Evolutionary conservation across 2,797 vertebrate genomes (phyloP).

Genomic region (Oreortyx pictus): DNA sequence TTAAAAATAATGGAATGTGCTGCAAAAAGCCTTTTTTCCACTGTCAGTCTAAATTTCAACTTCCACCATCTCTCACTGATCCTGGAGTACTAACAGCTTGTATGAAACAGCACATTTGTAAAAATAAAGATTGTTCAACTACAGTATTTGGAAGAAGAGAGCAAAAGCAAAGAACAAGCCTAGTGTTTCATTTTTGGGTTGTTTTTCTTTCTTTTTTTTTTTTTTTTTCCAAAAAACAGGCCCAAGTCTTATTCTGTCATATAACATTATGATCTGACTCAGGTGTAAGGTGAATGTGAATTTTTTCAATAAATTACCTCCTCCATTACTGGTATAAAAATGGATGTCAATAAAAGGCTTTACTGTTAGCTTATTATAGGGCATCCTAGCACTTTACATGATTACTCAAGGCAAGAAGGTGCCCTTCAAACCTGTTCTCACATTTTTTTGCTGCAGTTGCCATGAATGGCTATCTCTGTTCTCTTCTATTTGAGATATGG

Average conservation of each 20-base stretch:
- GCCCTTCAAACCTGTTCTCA: not conserved
- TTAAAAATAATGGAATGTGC: constrained; percentile 46
- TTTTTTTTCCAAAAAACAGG: not conserved
- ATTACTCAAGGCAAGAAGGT: not conserved
- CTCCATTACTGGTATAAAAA: not conserved
- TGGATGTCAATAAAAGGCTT: not conserved
- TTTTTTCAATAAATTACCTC: not conserved
- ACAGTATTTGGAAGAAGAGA: not conserved
- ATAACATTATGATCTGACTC: not conserved
- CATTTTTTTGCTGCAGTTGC: not conserved
- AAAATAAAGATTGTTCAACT: constrained; percentile 35
- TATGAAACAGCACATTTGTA: constrained; percentile 8
- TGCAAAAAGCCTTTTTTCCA: constrained; percentile 11
- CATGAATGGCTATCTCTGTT: not conserved
- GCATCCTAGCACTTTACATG: not conserved
- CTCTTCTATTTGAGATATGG: not conserved
- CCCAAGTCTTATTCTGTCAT: not conserved
- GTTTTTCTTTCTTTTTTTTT: no score
- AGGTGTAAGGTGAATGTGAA: not conserved
- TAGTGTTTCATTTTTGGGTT: not conserved
- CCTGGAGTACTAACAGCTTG: not conserved
- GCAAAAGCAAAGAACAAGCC: not conserved
- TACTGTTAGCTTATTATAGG: not conserved
- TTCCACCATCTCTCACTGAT: constrained; percentile 57
- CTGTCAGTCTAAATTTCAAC: constrained; percentile 63